Conservation (phyloP, 2,888 invertebrate genomes). For the Boloria selene region DNA sequence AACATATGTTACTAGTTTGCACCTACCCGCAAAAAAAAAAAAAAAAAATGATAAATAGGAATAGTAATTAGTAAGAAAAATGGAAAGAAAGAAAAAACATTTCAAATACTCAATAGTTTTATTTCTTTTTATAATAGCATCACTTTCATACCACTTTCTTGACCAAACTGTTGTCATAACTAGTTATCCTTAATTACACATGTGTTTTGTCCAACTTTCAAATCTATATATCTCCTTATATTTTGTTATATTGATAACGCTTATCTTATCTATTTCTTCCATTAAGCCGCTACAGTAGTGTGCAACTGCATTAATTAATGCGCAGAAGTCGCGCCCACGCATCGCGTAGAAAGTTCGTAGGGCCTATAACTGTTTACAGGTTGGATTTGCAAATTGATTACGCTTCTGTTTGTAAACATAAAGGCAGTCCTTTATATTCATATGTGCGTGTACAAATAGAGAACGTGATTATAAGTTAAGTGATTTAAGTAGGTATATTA, state of each 20-base stretch:
- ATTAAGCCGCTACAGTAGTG: slow-evolving; percentile 21
- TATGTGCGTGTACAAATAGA: background rate
- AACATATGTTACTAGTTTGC: too few relatives aligned
- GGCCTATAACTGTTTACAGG: slow-evolving; percentile 39
- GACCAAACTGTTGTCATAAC: too few relatives aligned
- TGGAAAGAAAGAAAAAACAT: too few relatives aligned
- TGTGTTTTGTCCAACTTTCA: slow-evolving; percentile 5
- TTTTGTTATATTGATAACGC: slow-evolving; percentile 43
- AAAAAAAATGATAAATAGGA: too few relatives aligned
- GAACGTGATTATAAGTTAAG: too few relatives aligned
- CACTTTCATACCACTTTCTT: too few relatives aligned
- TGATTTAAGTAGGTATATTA: too few relatives aligned
- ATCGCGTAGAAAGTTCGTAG: slow-evolving; percentile 56
- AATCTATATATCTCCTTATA: slow-evolving; percentile 1
- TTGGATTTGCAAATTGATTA: slow-evolving; percentile 38
- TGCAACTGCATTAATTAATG: slow-evolving; percentile 59
- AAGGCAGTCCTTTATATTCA: slow-evolving; percentile 1
- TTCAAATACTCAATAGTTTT: too few relatives aligned
- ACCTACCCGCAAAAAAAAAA: too few relatives aligned
- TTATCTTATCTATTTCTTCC: slow-evolving; percentile 38
- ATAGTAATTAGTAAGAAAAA: too few relatives aligned
- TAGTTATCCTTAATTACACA: background rate
- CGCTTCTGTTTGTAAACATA: slow-evolving; percentile 30
- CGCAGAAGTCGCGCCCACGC: slow-evolving; percentile 64
- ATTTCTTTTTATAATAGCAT: too few relatives aligned